Base-by-base conservation (phyloP, 1,140 invertebrate genomes). In the Hyles vespertilio region DNA sequence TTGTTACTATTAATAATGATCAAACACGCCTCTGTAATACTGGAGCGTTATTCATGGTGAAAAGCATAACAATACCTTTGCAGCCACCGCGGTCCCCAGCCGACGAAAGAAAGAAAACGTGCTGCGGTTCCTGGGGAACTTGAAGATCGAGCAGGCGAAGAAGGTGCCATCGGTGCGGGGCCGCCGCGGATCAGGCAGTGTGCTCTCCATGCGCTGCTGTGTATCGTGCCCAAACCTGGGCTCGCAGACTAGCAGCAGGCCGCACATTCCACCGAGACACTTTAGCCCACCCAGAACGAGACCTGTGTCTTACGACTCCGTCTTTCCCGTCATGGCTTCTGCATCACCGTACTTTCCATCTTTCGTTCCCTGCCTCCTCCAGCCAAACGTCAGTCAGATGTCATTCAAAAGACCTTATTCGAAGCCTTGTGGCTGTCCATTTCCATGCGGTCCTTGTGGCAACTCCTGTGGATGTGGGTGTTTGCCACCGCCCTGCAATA, bases 401-500 rank as follows among this genome's bases (percentile, higher is more conserved):
- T 10, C 4, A 2, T 40, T 46, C 10, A 58, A 49, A 4, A 56
- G 77, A 43, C 8, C 50, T 6, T 77, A 74, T 45, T 61, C 66
- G 6, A 70, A 65, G 44, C 56, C 52, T n/a, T 60, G 55, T 10
- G 53, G 59, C 6, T 77, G 75, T 40, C 71, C 78, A 0, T 64
- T 63, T 6, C 74, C 77, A 0, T 80, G 81, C 51, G 70, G 71
- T 3, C 77, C 81, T 0, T 74, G 63, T 46, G 73, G 77, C n/a
- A 66, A 66, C 46, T 48, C 65, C 3, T 22, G 65, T 6, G 74
- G 71, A 8, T 83, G 81, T 56, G 59, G 49, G 9, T 72, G 75
- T 47, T 68, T 87, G 0, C 84, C 84, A 8, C 83, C 81, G 0
- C 81, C 79, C 2, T 81, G 79, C 53, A 83, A 84, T 54, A 61